Conservation (phyloP, 1,140 invertebrate species). For the Drosophila willistoni region DNA sequence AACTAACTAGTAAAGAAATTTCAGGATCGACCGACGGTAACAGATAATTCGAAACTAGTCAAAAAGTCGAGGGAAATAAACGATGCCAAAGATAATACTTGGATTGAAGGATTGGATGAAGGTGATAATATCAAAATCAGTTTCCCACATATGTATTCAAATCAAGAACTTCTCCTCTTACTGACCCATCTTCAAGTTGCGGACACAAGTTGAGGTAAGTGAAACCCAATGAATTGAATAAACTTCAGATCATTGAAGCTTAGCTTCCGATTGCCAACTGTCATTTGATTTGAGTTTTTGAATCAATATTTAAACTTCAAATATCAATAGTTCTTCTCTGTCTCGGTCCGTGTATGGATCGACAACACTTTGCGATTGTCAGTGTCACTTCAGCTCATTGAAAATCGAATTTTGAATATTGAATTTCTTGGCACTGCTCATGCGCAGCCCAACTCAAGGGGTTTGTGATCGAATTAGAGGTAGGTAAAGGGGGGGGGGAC, state of each 20-base stretch:
- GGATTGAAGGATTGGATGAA: too few relatives aligned
- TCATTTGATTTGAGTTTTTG: neutral
- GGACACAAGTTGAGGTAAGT: too few relatives aligned
- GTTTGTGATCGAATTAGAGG: neutral
- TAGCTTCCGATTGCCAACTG: conserved; percentile 2
- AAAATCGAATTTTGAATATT: conserved; percentile 1
- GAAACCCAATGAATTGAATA: neutral
- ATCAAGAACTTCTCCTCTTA: neutral
- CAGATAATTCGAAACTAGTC: too few relatives aligned
- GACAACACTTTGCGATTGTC: conserved; percentile 3
- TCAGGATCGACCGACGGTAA: too few relatives aligned
- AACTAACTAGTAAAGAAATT: too few relatives aligned
- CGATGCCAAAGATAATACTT: too few relatives aligned
- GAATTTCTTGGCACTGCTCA: conserved; percentile 1
- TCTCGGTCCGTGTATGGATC: neutral
- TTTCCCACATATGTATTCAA: too few relatives aligned
- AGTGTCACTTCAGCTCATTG: neutral
- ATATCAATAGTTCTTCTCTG: neutral
- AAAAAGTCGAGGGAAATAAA: too few relatives aligned
- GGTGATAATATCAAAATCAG: too few relatives aligned
- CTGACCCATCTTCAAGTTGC: too few relatives aligned
- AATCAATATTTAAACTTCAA: conserved; percentile 3
- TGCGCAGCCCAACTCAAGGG: neutral
- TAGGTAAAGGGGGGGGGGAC: conserved; percentile 22
- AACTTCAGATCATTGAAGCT: neutral